Evolutionary conservation across 2,113 vertebrate species (phyloP), one percentile per base, ranked within the genome.

Genomic region (Anguilla japonica): DNA sequence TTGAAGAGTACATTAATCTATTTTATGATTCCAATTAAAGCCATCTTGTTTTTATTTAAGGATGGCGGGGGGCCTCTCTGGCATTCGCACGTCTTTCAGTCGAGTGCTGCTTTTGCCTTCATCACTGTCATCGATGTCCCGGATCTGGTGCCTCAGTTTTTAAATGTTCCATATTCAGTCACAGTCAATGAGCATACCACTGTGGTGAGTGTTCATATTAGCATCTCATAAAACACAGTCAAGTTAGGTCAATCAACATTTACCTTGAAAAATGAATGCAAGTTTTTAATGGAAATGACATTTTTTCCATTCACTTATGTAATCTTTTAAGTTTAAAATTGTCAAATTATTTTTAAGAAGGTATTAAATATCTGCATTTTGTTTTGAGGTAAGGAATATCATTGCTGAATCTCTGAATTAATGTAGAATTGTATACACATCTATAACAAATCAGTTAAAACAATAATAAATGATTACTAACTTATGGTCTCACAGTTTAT

Each of bases 71-170:
- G 95, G 78, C 0, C 0, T 0, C 90, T 92, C 67, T 0, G 2
- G 0, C 5, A 1, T 0, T 0, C 0, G 0, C 71, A 75, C 0
- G 0, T 4, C 0, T 0, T 4, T 79, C 88, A 63, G 11, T 95
- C 88, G 20, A 93, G 79, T 22, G 0, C 7, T 0, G 88, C 88
- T 40, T 96, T 91, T 84, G 91, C 95, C 83, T 94, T 96, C 82
- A 85, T 98, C 43, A 94, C 94, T 0, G 93, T 98, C 16, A 0
- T 41, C 1, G 97, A 98, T n/a, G 46, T 95, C 75, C 79, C 97
- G 16, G 93, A 98, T 87, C 88, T 96, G 18, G 90, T 96, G 71
- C 97, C 97, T 1, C 14, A 88, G 84, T 98, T 98, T 89, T 9
- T 95, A 15, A 91, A 90, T 46, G 85, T 92, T 40, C 95, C 95